Conservation (phyloP, 1,140 invertebrate species). For the Drosophila teissieri region DNA sequence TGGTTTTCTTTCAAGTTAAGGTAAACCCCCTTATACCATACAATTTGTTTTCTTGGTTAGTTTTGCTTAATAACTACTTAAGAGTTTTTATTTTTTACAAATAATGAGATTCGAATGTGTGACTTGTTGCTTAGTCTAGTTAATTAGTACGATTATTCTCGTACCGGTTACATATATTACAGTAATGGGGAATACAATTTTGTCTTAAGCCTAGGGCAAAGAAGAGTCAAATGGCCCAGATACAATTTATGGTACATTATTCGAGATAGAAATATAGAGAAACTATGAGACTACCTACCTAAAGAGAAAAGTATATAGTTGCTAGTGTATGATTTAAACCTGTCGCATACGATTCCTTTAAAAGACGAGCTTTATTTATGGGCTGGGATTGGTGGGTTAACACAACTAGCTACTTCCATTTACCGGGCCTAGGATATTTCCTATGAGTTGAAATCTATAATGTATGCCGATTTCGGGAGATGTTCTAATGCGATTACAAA, state of each 20-base stretch:
- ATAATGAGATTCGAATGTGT: conserved; percentile 45
- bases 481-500: conserved; percentile 19
- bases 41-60: conserved; percentile 31
- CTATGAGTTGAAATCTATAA: not conserved
- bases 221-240: conserved; percentile 11
- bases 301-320: conserved; percentile 22
- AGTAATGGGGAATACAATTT: conserved; percentile 29
- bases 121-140: conserved; percentile 47
- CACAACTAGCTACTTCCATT: conserved; percentile 20
- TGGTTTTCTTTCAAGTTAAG: conserved; percentile 1
- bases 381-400: conserved; percentile 1
- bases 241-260: conserved; percentile 38
- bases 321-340: conserved; percentile 19
- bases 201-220: conserved; percentile 44
- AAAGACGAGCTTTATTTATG: conserved; percentile 11
- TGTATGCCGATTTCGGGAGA: not conserved
- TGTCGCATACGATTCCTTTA: not conserved
- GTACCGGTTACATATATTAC: conserved; percentile 29
- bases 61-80: conserved; percentile 46
- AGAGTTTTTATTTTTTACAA: conserved; percentile 48
- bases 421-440: conserved; percentile 12
- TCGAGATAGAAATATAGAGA: conserved; percentile 25
- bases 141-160: conserved; percentile 26
- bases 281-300: conserved; percentile 45
- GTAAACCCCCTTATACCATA: conserved; percentile 51